Evolutionary conservation across 2,888 invertebrate species (phyloP).

Genomic region (Charanyca ferruginea): DNA sequence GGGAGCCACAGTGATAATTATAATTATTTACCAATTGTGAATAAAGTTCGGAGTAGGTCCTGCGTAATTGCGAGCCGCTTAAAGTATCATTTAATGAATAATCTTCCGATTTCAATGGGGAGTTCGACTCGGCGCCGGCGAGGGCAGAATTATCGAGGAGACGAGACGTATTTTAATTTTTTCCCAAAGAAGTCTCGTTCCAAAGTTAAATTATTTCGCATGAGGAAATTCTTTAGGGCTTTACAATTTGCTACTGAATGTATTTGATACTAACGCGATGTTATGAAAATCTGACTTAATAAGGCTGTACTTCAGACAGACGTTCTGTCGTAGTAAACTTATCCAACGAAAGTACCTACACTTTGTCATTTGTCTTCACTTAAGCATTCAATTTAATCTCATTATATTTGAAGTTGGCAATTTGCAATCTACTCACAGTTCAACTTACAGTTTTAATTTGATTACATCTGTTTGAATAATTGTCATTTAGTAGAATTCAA

Average conservation of each 20-base stretch:
- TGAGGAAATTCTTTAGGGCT: slow-evolving; percentile 82
- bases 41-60: slow-evolving; percentile 81
- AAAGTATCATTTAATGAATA: slow-evolving; percentile 88
- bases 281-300: slow-evolving; percentile 75
- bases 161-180: slow-evolving; percentile 81
- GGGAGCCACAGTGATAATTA: slow-evolving; percentile 87
- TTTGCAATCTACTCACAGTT: slow-evolving; percentile 30
- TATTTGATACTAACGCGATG: slow-evolving; percentile 76
- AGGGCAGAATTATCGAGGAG: slow-evolving; percentile 76
- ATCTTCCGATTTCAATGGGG: slow-evolving; percentile 81
- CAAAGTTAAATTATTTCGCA: slow-evolving; percentile 86
- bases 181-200: slow-evolving; percentile 76
- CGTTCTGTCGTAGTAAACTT: slow-evolving; percentile 32
- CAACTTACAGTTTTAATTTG: slow-evolving; percentile 13
- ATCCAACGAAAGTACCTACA: slow-evolving; percentile 35
- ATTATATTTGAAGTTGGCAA: slow-evolving; percentile 40
- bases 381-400: slow-evolving; percentile 44
- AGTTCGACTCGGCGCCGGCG: slow-evolving; percentile 74
- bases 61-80: slow-evolving; percentile 85
- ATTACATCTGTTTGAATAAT: slow-evolving; percentile 10
- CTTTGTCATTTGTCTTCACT: slow-evolving; percentile 53
- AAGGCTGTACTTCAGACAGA: slow-evolving; percentile 59
- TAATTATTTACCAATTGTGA: slow-evolving; percentile 90
- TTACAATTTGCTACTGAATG: slow-evolving; percentile 77
- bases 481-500: slow-evolving; percentile 6